These are phyloP conservation scores for Dromaius novaehollandiae DNA, from an alignment of 2,113 vertebrate species.

Conservation along the genomic window DNA sequence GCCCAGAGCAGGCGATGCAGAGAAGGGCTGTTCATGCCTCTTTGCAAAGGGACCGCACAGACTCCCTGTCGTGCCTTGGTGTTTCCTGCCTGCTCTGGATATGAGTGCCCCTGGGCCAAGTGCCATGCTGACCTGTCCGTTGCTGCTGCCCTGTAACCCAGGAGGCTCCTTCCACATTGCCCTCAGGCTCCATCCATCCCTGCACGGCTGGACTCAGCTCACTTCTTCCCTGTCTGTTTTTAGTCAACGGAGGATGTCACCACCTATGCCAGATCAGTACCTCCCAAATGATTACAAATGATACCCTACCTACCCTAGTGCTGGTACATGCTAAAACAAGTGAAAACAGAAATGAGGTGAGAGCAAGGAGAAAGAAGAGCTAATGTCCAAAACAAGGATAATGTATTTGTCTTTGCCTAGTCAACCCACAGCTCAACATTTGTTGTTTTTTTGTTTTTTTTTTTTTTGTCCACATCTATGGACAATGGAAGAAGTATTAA, in stretches of 20 bases:
- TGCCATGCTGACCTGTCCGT: not conserved
- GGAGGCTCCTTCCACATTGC: not conserved
- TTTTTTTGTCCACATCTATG: not conserved
- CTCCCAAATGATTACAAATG: not conserved
- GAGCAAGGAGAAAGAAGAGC: not conserved
- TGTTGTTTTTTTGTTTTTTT: too few relatives aligned
- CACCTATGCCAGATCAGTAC: not conserved
- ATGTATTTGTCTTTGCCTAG: not conserved
- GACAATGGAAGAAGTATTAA: not conserved
- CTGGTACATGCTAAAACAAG: not conserved
- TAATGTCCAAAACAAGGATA: not conserved
- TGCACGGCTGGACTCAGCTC: not conserved
- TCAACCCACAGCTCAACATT: not conserved
- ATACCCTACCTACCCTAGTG: not conserved
- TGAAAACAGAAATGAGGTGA: not conserved
- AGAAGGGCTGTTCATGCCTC: not conserved
- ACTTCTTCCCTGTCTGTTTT: not conserved
- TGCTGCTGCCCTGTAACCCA: rapidly evolving
- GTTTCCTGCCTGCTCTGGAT: not conserved
- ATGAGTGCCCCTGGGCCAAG: not conserved
- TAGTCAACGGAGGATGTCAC: not conserved
- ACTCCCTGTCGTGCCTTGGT: not conserved
- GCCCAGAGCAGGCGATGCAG: rapidly evolving
- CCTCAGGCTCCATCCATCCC: not conserved
- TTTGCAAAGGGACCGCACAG: rapidly evolving